Evolutionary conservation across 2,888 invertebrate species (phyloP), one percentile per base, ranked within the genome.

Genomic region (Meganola albula): DNA sequence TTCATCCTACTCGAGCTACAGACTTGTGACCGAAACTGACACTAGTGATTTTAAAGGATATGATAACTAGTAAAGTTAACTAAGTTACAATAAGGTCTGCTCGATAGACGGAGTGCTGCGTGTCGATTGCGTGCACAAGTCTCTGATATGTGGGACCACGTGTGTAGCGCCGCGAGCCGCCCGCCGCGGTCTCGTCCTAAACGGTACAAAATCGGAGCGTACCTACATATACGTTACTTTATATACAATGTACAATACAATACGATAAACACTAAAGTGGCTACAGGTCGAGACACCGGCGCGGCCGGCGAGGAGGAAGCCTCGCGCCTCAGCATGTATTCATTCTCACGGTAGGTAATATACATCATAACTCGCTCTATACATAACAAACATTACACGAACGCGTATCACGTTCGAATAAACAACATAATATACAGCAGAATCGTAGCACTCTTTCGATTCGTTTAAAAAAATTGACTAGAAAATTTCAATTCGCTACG

Each of bases 71-170:
- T 5, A n/a, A 20, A 20, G 20, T 20, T 5, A 5, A 7, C n/a
- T 20, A 5, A 16, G 4, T 20, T 20, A 20, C 20, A 20, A 20
- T n/a, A 2, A n/a, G n/a, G 20, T 5, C n/a, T n/a, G 7, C 20
- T 20, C 16, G 4, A 16, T 16, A 16, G 16, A 29, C 39, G 24
- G 27, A 16, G 16, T 6, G 4, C 6, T 16, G 16, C 16, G 6
- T 4, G 6, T 16, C 16, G 16, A 16, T 16, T 16, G 16, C 67
- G 71, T 56, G 70, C 78, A 72, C 77, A 74, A 76, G 77, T 66
- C 73, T 73, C 75, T 83, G 84, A 85, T 85, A 84, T 83, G 83
- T 83, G 79, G 80, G 80, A 74, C 75, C 79, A 78, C 73, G 80
- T 79, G 82, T 79, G 78, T 77, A 76, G 80, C 71, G 68, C 63